Evolutionary conservation across 1,140 invertebrate genomes (phyloP).

Genomic region (Drosophila lowei): DNA sequence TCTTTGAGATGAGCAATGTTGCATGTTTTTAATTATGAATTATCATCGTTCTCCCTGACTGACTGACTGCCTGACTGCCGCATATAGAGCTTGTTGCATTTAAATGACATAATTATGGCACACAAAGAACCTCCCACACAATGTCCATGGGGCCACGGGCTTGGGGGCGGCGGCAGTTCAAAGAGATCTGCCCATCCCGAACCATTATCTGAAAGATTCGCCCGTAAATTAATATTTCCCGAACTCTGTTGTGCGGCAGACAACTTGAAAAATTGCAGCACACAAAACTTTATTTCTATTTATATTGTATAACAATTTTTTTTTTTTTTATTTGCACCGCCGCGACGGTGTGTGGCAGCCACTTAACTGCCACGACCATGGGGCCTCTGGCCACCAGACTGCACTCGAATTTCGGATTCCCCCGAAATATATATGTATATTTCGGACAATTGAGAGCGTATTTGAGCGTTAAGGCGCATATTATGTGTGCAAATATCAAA

Average conservation of each 20-base stretch:
- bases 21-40: slow-evolving; percentile 81
- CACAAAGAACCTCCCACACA: slow-evolving; percentile 76
- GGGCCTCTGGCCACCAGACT: slow-evolving; percentile 34
- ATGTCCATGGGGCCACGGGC: not conserved
- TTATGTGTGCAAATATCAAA: slow-evolving; percentile 75
- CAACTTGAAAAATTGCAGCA: slow-evolving; percentile 67
- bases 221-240: slow-evolving; percentile 60
- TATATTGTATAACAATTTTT: slow-evolving; percentile 75
- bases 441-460: slow-evolving; percentile 79
- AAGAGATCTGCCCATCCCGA: not conserved
- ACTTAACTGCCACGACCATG: slow-evolving; percentile 40
- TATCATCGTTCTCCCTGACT: slow-evolving; percentile 60
- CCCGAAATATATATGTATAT: slow-evolving; percentile 53
- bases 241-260: slow-evolving; percentile 48
- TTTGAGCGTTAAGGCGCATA: slow-evolving; percentile 80
- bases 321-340: slow-evolving; percentile 70
- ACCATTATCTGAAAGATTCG: not conserved
- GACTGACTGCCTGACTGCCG: slow-evolving; percentile 33
- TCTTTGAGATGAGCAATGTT: slow-evolving; percentile 57
- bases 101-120: slow-evolving; percentile 80
- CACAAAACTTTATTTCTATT: slow-evolving; percentile 65
- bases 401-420: slow-evolving; percentile 32
- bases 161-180: slow-evolving; percentile 40
- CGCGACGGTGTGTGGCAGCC: slow-evolving; percentile 17
- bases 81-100: slow-evolving; percentile 72